phyloP scores from a whole-genome alignment of 2,888 invertebrate genomes.

The Drosophila recens region DNA sequence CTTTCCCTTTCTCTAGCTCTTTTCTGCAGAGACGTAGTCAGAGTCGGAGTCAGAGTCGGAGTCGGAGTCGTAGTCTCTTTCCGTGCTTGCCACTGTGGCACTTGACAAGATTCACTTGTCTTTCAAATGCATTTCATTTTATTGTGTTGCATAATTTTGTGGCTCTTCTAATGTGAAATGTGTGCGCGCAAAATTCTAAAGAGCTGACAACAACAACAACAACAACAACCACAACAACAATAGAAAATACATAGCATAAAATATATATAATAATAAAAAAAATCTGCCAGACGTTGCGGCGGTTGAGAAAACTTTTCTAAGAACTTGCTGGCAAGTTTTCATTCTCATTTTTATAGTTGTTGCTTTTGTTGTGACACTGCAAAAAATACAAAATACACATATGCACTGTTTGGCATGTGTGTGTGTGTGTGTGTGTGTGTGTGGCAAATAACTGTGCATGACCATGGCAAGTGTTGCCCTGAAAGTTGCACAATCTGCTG shows the following conservation, averaged over 20 bases:
- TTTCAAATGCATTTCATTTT: constrained; percentile 78
- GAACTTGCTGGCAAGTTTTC: constrained; percentile 55
- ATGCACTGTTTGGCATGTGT: constrained; percentile 6
- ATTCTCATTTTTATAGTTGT: constrained; percentile 28
- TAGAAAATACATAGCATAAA: not conserved
- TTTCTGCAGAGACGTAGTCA: not conserved
- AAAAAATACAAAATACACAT: constrained; percentile 44
- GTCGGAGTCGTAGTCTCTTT: constrained; percentile 9
- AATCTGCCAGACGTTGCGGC: constrained; percentile 38
- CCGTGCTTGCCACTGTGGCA: constrained; percentile 61
- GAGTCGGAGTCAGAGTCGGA: no score
- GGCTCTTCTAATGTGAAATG: constrained; percentile 75
- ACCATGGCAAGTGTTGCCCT: constrained; percentile 42
- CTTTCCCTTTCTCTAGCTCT: not conserved
- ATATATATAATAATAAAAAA: constrained; percentile 12
- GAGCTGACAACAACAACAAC: constrained; percentile 24
- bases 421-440: constrained; percentile 18
- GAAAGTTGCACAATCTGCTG: constrained; percentile 63
- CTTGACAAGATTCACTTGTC: constrained; percentile 81
- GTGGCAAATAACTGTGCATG: constrained; percentile 65
- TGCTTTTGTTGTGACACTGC: constrained; percentile 39
- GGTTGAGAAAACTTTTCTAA: constrained; percentile 61
- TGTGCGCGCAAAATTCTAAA: constrained; percentile 47
- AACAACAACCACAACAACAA: not conserved
- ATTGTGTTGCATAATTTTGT: constrained; percentile 81